Evolutionary conservation across 2,113 vertebrate genomes (phyloP).

Genomic region (Entomyzon cyanotis): DNA sequence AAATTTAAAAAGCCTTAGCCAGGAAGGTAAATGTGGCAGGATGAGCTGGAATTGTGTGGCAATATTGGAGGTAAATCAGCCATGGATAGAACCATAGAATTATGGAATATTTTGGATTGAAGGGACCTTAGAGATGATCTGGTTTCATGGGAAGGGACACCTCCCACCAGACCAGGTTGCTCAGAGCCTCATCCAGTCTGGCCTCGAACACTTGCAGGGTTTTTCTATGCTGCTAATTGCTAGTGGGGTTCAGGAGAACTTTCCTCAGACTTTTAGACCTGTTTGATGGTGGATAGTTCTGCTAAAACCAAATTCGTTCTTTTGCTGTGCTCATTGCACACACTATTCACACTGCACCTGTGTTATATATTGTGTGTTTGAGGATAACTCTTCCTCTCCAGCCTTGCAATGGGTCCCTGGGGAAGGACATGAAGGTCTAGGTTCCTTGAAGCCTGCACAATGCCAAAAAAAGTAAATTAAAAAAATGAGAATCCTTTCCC

Average conservation of each 20-base stretch:
- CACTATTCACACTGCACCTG: neutral
- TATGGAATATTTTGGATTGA: neutral
- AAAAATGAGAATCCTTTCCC: neutral
- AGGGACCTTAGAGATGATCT: accelerated
- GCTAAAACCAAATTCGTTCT: neutral
- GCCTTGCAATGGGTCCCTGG: neutral
- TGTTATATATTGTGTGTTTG: accelerated
- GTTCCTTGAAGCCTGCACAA: neutral
- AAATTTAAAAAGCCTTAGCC: neutral
- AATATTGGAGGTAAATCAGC: neutral
- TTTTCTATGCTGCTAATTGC: neutral
- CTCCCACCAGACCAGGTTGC: neutral
- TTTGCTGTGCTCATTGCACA: neutral
- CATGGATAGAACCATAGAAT: neutral
- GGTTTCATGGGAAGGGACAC: neutral
- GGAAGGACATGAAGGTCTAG: neutral
- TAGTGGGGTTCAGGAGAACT: neutral
- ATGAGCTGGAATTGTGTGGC: neutral
- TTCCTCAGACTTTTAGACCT: neutral
- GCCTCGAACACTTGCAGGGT: neutral
- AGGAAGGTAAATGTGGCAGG: neutral
- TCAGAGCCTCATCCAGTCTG: neutral
- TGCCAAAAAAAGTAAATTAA: neutral
- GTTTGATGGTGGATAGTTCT: neutral
- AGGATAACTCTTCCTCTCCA: neutral